Percentiles rank a stretch among this genome's conserved stretches.
Conservation (phyloP, 1,140 invertebrate species). For the Drosophila baimaii region DNA sequence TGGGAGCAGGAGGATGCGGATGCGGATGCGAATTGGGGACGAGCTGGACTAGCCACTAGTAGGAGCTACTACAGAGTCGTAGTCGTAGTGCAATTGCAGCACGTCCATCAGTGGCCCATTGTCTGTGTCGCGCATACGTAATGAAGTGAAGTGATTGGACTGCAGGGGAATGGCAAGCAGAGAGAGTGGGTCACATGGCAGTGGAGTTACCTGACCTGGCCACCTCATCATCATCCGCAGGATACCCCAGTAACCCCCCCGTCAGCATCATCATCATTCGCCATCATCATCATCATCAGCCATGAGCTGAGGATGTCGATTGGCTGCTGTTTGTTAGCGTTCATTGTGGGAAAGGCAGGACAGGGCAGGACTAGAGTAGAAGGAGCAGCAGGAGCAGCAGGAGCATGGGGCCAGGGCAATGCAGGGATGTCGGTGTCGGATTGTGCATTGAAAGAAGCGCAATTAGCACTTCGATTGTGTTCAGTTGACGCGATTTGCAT, state of each 20-base stretch:
- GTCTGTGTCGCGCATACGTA: slow-evolving; percentile 81
- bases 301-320: slow-evolving; percentile 37
- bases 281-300: slow-evolving; percentile 22
- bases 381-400: background rate
- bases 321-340: slow-evolving; percentile 68
- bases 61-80: slow-evolving; percentile 27
- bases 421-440: slow-evolving; percentile 21
- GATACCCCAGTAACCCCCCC: slow-evolving; percentile 13
- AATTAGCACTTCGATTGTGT: slow-evolving; percentile 82
- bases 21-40: background rate
- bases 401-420: background rate
- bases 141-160: slow-evolving; percentile 63
- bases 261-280: background rate
- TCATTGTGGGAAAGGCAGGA: slow-evolving; percentile 34
- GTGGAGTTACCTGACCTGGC: slow-evolving; percentile 43
- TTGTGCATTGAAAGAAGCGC: slow-evolving; percentile 76
- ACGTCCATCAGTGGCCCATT: slow-evolving; percentile 80
- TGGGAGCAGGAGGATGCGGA: background rate
- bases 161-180: slow-evolving; percentile 12
- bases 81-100: slow-evolving; percentile 52
- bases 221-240: slow-evolving; percentile 31
- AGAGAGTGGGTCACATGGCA: slow-evolving; percentile 24
- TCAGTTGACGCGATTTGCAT: slow-evolving; percentile 79
- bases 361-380: background rate
- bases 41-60: slow-evolving; percentile 19